Evolutionary conservation across 2,113 vertebrate genomes (phyloP), one percentile per base, ranked within the genome.

Genomic region (Corvus cornix): DNA sequence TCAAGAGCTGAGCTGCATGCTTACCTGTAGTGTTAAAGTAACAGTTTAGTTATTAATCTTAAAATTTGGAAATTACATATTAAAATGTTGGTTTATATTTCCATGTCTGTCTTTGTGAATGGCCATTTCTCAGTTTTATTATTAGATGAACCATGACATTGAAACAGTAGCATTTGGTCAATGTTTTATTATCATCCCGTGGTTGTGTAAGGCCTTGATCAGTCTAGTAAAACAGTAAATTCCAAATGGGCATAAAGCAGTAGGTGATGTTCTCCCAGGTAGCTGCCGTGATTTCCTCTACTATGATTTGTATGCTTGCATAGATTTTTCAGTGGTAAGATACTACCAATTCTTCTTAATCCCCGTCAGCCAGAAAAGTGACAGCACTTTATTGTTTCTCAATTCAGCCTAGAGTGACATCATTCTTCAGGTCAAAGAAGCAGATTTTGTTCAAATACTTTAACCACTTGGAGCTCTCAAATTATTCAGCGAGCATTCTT

Each of bases 1-100:
- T 98, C 92, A 33, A 92, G 96, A 96, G 93, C 89, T 62, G 51
- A 88, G 95, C 95, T 89, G 81, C 91, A 35, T 94, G 90, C 86
- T 95, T 95, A 87, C 95, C 90, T 96, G n/a, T 39, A 75, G 68
- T 72, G 87, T 92, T 88, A 93, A 87, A 96, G 92, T 73, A 70
- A 83, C 91, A 39, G 16, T 77, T 68, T 39, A 53, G 35, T 85
- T 94, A 68, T 75, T 78, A 79, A 53, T 94, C 89, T 77, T 91
- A 53, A 81, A 41, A 79, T 84, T 84, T 60, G 44, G 83, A 87
- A 96, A 92, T 94, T 69, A 23, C 18, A 2, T 70, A 52, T 80
- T 88, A 41, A 96, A 85, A 48, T 63, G 44, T 81, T 78, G 73
- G 37, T 56, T 69, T 43, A 1, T 52, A 33, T 94, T 88, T 91